Evolutionary conservation across 2,888 invertebrate species (phyloP).

Genomic region (Andrena chrysosceles): DNA sequence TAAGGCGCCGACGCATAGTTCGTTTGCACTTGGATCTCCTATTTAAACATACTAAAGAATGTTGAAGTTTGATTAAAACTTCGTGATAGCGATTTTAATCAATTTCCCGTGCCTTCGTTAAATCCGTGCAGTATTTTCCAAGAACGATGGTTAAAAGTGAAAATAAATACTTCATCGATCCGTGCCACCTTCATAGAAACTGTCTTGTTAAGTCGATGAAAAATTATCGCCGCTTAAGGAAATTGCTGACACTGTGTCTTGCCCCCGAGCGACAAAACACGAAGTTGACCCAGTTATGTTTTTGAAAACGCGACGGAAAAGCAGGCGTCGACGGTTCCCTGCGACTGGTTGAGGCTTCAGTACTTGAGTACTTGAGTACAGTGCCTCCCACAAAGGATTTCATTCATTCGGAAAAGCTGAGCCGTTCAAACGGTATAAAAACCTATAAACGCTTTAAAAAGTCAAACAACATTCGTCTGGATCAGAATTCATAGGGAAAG

Average conservation of each 20-base stretch:
- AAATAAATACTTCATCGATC: too few species aligned
- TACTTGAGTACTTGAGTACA: slow-evolving; percentile 2
- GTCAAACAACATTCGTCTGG: neutral
- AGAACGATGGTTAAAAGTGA: too few species aligned
- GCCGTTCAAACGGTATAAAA: neutral
- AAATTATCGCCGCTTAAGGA: slow-evolving; percentile 32
- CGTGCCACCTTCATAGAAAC: neutral
- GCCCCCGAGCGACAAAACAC: slow-evolving; percentile 23
- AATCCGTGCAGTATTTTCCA: neutral
- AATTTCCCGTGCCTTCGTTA: neutral
- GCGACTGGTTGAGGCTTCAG: slow-evolving; percentile 11
- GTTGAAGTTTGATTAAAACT: slow-evolving; percentile 10
- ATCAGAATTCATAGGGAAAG: neutral
- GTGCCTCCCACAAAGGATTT: slow-evolving; percentile 15
- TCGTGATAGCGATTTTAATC: neutral
- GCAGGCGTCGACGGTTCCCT: slow-evolving; percentile 25
- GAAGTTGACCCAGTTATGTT: slow-evolving; percentile 45
- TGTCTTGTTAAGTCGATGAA: too few species aligned
- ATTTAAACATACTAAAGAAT: slow-evolving; percentile 7
- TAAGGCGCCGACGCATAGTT: slow-evolving; percentile 28
- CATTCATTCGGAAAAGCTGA: slow-evolving; percentile 1
- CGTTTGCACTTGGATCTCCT: slow-evolving; percentile 21
- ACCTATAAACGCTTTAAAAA: slow-evolving; percentile 20
- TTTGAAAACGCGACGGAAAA: slow-evolving; percentile 25
- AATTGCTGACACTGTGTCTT: slow-evolving; percentile 26